phyloP scores from a whole-genome alignment of 1,140 invertebrate species.

The Cotesia vestalis region DNA sequence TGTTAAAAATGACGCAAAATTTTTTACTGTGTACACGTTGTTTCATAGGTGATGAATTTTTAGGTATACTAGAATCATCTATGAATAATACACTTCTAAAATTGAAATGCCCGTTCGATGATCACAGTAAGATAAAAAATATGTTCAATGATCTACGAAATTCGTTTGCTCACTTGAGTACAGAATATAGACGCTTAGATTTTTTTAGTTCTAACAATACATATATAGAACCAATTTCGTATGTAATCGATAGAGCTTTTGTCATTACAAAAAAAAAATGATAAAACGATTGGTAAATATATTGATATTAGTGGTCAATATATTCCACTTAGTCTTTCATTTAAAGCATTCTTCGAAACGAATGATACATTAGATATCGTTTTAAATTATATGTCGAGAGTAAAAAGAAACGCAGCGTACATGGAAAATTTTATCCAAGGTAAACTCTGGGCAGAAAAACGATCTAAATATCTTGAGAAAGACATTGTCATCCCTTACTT shows the following conservation, averaged over 20 bases:
- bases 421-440: slow-evolving; percentile 22
- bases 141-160: neutral
- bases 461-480: slow-evolving; percentile 9
- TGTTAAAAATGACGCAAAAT: no score
- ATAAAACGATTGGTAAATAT: slow-evolving; percentile 16
- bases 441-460: slow-evolving; percentile 22
- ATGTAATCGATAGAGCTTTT: slow-evolving; percentile 10
- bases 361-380: slow-evolving; percentile 17
- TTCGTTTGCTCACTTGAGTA: neutral
- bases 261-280: neutral
- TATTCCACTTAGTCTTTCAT: slow-evolving; percentile 5
- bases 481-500: neutral
- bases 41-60: no score
- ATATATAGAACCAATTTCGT: neutral
- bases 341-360: slow-evolving; percentile 29
- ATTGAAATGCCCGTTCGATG: no score
- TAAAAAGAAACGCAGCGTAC: neutral
- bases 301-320: slow-evolving; percentile 24
- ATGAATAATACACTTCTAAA: no score
- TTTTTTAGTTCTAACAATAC: slow-evolving; percentile 2
- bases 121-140: no score
- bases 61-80: no score
- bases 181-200: slow-evolving; percentile 17
- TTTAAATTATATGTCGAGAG: slow-evolving; percentile 4
- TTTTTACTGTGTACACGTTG: no score